Base-by-base conservation (phyloP, 2,113 vertebrate genomes). In the Fulica atra region DNA sequence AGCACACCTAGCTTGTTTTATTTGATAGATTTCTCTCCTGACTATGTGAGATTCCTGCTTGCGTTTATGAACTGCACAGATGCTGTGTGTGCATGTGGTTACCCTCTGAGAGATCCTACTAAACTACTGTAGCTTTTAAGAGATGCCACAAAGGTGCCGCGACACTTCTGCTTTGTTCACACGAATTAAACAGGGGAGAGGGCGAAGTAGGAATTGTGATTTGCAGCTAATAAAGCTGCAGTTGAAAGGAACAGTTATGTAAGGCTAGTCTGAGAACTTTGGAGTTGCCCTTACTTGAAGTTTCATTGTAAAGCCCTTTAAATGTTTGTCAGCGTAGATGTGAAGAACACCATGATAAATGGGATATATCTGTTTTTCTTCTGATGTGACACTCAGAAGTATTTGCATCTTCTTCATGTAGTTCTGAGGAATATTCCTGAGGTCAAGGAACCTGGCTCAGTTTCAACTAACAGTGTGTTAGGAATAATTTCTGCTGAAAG, bases 1-100 rank as follows among this genome's bases (percentile, higher is more conserved):
- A 98, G 91, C 96, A 94, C 96, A 97, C 98, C 96, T 96, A 96
- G 98, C 97, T 98, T 94, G 96, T 98, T 97, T 96, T 91, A 78
- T 93, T 92, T 97, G 90, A 93, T 95, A 96, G 97, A 90, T 95
- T 69, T 95, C 91, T 98, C 96, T 97, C 93, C 95, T 97, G 83
- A 88, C 94, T 92, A 6, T 98, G 54, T 96, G 92, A 82, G 92
- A 97, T 96, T 95, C 90, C 93, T 88, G 97, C 87, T 96, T 95
- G 91, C 94, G 95, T 57, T 93, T 70, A 57, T 63, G 91, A 83
- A 77, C 95, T 54, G 65, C 96, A 93, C 97, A 97, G 94, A 89
- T 95, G 97, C 91, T 71, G 92, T 93, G 77, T 88, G 84, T 98
- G 98, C 98, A 97, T 98, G 98, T 98, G 94, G 19, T 85, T 91